Percentiles rank a stretch among this genome's conserved stretches.
Evolutionary conservation across 2,888 invertebrate genomes (phyloP).

Genomic region (Agriotes lineatus): DNA sequence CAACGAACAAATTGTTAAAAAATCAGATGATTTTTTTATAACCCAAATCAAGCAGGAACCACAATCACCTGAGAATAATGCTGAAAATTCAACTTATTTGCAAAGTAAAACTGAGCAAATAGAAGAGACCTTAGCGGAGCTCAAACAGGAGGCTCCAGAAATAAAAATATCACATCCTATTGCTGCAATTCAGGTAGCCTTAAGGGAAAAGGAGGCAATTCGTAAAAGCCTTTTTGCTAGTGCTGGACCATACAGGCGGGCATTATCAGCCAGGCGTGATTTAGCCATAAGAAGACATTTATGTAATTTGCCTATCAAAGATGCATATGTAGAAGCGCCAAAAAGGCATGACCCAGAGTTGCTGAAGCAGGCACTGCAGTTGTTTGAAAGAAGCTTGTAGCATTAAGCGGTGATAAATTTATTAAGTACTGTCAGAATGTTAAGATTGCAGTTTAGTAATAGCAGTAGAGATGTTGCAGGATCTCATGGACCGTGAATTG

Average conservation of each 20-base stretch:
- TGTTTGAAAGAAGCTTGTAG: slow-evolving; percentile 62
- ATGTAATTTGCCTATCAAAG: slow-evolving; percentile 76
- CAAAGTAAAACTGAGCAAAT: slow-evolving; percentile 10
- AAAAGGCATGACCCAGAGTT: slow-evolving; percentile 63
- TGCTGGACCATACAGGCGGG: slow-evolving; percentile 81
- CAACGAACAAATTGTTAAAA: slow-evolving; percentile 28
- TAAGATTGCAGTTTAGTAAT: too few relatives aligned
- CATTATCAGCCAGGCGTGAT: slow-evolving; percentile 84
- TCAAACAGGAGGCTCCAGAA: slow-evolving; percentile 50
- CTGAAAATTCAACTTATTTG: slow-evolving; percentile 17
- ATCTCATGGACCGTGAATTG: too few relatives aligned
- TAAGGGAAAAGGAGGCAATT: slow-evolving; percentile 72
- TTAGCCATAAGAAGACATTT: slow-evolving; percentile 79
- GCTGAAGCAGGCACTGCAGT: slow-evolving; percentile 60
- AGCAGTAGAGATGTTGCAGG: too few relatives aligned
- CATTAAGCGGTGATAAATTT: slow-evolving; percentile 26
- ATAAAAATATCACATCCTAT: slow-evolving; percentile 67
- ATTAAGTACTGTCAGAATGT: too few relatives aligned
- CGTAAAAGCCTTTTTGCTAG: slow-evolving; percentile 75
- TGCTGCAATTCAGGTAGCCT: slow-evolving; percentile 74
- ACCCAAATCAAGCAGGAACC: slow-evolving; percentile 49
- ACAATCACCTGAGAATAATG: slow-evolving; percentile 38
- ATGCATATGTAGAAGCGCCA: slow-evolving; percentile 65
- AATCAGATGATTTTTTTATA: slow-evolving; percentile 36
- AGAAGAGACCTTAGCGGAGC: slow-evolving; percentile 21